Base-by-base conservation (phyloP, 23 tunicate genomes). In the Phallusia fumigata region DNA sequence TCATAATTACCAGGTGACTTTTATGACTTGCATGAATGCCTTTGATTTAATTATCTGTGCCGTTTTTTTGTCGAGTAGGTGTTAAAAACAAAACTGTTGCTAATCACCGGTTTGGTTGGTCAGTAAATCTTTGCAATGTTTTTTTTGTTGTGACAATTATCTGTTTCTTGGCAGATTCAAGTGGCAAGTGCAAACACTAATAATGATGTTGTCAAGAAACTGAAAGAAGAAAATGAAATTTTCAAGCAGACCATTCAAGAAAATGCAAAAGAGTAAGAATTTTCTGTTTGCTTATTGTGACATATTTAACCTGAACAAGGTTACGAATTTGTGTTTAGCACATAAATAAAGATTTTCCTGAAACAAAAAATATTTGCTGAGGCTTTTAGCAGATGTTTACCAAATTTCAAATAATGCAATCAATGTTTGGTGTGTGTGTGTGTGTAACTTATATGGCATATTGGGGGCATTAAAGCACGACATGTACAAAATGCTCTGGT, bases 221-320 rank as follows among this genome's bases (percentile, higher is more conserved):
- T 85, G 80, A 91, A 86, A 83, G 80, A 85, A 15, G 90, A 91
- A 83, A 91, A 91, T 82, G 86, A 79, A 21, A 79, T 91, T 35
- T 64, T 86, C 19, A 65, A 36, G 76, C 36, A 21, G 65, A 80
- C 86, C 19, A 82, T 91, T 79, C 90, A 91, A 64, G 82, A 82
- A 36, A 86, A 91, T 91, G 96, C 90, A 34, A 19, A 51, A 52
- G 79, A 64, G 96, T 91, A 82, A 86, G 87, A 75, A 0, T 26
- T 28, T 30, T 15, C 18, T 58, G 0, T 65, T n/a, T n/a, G n/a
- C n/a, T n/a, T n/a, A n/a, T n/a, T n/a, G n/a, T n/a, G n/a, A n/a
- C n/a, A n/a, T n/a, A n/a, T n/a, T n/a, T n/a, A n/a, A n/a, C n/a
- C n/a, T n/a, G n/a, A n/a, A n/a, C n/a, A n/a, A n/a, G n/a, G n/a